These are phyloP conservation scores for Rhagonycha fulva DNA, from an alignment of 2,888 invertebrate species.

Conservation along the genomic window DNA sequence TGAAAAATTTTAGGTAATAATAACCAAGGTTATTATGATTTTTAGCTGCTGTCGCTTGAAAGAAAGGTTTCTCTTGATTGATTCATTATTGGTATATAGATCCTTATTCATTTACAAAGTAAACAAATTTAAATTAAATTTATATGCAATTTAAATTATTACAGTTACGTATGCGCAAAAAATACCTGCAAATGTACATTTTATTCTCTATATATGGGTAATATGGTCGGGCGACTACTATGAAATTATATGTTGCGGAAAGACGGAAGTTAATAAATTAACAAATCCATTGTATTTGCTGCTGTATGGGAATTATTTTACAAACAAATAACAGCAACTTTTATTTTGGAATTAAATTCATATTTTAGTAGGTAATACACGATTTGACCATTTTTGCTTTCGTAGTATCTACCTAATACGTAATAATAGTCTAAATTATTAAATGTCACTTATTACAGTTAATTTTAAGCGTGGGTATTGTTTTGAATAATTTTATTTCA, in stretches of 20 bases:
- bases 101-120: neutral
- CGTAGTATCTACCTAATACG: neutral
- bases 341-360: neutral
- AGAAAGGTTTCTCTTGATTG: neutral
- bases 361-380: neutral
- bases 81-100: neutral
- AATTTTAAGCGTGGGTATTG: neutral
- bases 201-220: constrained; percentile 11
- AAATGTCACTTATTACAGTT: neutral
- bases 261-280: constrained; percentile 17
- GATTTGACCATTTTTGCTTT: neutral
- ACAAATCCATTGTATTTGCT: constrained; percentile 13
- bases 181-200: neutral
- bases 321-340: neutral
- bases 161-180: neutral
- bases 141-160: neutral
- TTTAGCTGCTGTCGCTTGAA: too few species aligned
- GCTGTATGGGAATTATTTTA: constrained; percentile 5
- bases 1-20: too few species aligned
- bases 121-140: neutral
- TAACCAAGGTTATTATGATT: too few species aligned
- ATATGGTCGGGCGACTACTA: constrained; percentile 16
- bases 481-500: neutral
- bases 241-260: constrained; percentile 18
- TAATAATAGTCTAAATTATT: neutral